These are phyloP conservation scores for Malacosoma neustria DNA, from an alignment of 2,888 invertebrate species.

Conservation along the genomic window DNA sequence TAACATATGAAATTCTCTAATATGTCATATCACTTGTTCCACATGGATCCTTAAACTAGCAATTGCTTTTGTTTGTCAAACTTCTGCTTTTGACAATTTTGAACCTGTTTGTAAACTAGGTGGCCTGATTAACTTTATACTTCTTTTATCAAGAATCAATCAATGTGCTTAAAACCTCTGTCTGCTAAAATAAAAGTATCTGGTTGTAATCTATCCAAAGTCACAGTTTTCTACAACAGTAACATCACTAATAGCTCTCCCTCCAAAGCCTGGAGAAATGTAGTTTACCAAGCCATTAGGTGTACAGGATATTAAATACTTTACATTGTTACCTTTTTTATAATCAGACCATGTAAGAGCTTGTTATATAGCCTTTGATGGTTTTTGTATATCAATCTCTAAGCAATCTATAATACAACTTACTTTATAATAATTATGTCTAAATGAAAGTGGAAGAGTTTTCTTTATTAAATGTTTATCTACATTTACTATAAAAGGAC, in stretches of 20 bases:
- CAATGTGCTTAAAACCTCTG: background rate
- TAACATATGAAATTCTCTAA: background rate
- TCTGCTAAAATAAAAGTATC: background rate
- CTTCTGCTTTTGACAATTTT: background rate
- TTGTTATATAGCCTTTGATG: slow-evolving; percentile 25
- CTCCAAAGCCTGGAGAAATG: slow-evolving; percentile 11
- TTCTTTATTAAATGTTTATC: slow-evolving; percentile 10
- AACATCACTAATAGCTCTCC: slow-evolving; percentile 1
- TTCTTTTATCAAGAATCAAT: background rate
- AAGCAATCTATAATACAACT: slow-evolving; percentile 34
- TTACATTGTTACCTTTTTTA: slow-evolving; percentile 22
- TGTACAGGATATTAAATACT: slow-evolving; percentile 22
- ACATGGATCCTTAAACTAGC: background rate
- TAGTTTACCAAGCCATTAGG: slow-evolving; percentile 18
- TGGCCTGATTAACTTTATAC: background rate
- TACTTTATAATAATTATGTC: slow-evolving; percentile 20
- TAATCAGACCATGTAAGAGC: slow-evolving; percentile 34
- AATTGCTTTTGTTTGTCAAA: background rate
- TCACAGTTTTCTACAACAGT: background rate
- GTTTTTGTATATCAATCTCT: slow-evolving; percentile 36
- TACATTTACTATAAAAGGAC: slow-evolving; percentile 14
- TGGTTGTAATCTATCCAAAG: background rate
- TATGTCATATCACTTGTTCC: background rate
- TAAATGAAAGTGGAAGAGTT: slow-evolving; percentile 20
- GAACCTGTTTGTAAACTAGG: background rate